Evolutionary conservation across 2,113 vertebrate genomes (phyloP).

Genomic region (Carollia perspicillata): DNA sequence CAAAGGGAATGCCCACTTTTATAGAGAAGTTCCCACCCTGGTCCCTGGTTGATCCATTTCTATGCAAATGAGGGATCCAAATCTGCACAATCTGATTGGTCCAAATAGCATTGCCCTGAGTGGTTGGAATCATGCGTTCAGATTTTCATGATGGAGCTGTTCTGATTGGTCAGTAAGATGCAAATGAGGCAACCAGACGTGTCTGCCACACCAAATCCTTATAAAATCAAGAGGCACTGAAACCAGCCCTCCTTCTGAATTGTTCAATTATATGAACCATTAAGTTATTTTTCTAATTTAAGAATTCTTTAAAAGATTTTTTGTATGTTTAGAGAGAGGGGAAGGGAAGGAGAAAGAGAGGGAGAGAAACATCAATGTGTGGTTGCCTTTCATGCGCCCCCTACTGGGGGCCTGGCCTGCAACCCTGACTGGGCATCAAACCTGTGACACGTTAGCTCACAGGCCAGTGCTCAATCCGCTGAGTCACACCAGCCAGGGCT

Average conservation of each 20-base stretch:
- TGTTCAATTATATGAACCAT: not conserved
- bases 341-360: too few relatives aligned
- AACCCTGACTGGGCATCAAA: too few relatives aligned
- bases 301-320: not conserved
- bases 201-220: not conserved
- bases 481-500: not conserved
- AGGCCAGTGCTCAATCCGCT: too few relatives aligned
- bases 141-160: not conserved
- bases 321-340: too few relatives aligned
- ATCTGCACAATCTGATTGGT: not conserved
- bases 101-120: not conserved
- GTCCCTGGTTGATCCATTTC: not conserved
- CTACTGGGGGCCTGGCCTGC: too few relatives aligned
- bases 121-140: not conserved
- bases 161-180: not conserved
- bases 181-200: not conserved
- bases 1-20: not conserved
- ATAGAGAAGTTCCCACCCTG: not conserved
- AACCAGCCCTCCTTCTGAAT: not conserved
- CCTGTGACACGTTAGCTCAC: too few relatives aligned
- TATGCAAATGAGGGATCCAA: not conserved
- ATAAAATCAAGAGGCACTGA: not conserved
- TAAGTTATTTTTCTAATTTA: slow-evolving; percentile 25
- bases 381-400: too few relatives aligned
- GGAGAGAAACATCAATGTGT: too few relatives aligned